Base-by-base conservation (phyloP, 2,888 invertebrate genomes). In the Tetheella fluctuosa region DNA sequence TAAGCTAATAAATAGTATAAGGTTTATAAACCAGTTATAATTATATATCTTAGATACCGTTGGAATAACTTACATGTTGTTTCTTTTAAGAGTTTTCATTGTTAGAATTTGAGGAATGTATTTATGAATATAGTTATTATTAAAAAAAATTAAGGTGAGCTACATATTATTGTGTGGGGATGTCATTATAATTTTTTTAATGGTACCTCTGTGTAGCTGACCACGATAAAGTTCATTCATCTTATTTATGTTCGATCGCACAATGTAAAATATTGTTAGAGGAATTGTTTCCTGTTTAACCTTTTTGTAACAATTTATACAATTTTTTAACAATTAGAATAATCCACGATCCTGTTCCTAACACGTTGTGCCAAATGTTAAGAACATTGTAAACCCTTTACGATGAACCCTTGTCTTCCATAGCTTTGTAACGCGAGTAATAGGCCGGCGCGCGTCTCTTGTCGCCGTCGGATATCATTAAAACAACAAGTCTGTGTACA, bases 321-420 rank as follows among this genome's bases (percentile, higher is more conserved):
- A 58, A 62, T 52, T 64, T 57, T 34, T 62, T 63, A 71, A 48
- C 64, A 62, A 65, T 70, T 77, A 80, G 68, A 63, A 65, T 73
- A 72, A 74, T 71, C 75, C 80, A 81, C 69, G 68, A 79, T 74
- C 88, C 88, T 74, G 88, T 90, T 91, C 89, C 89, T 90, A 86
- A 79, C 79, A 81, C 73, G 75, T 77, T 87, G 91, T 91, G 91
- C 92, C 91, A 91, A 91, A 85, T 80, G 72, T 80, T 83, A 79
- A 77, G 76, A 74, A 72, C 76, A 70, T 80, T 73, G 71, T 79
- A 77, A 76, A 77, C 83, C 83, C 82, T 74, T 67, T 78, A 81
- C 70, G 74, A 85, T 76, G 82, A 77, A 81, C 86, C 89, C 89
- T 86, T 78, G 90, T 91, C 92, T 92, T 91, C 91, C 91, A 89